Conservation (phyloP, 2,113 vertebrate genomes). For the Pachypanchax playfairii region DNA sequence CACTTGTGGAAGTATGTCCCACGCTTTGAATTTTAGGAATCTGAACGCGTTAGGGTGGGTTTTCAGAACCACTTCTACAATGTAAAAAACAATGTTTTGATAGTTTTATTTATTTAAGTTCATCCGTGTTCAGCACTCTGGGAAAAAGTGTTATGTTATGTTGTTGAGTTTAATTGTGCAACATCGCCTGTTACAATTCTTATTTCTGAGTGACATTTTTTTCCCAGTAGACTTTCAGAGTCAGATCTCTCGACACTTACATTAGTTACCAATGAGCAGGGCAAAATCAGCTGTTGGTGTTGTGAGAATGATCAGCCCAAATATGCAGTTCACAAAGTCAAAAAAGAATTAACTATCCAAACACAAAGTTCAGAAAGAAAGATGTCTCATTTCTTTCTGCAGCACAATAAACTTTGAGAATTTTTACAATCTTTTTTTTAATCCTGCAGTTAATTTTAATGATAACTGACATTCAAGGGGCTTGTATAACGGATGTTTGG, state of each 20-base stretch:
- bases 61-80: not conserved
- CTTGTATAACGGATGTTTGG: too few relatives aligned
- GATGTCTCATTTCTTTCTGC: too few relatives aligned
- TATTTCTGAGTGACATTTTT: not conserved
- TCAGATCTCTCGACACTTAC: not conserved
- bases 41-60: not conserved
- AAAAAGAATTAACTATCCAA: too few relatives aligned
- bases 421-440: too few relatives aligned
- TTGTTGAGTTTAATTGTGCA: not conserved
- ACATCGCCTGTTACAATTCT: not conserved
- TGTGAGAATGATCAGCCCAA: too few relatives aligned
- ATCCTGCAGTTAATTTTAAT: too few relatives aligned
- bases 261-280: too few relatives aligned
- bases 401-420: too few relatives aligned
- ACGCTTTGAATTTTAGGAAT: not conserved
- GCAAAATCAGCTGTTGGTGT: too few relatives aligned
- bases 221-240: conserved; percentile 6
- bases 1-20: conserved; percentile 9
- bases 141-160: not conserved
- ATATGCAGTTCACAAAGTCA: too few relatives aligned
- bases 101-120: not conserved
- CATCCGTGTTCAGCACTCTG: not conserved
- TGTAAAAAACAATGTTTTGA: not conserved
- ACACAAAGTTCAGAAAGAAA: too few relatives aligned
- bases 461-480: too few relatives aligned